These are phyloP conservation scores for Ameiurus melas DNA, from an alignment of 2,113 vertebrate genomes.

Conservation along the genomic window DNA sequence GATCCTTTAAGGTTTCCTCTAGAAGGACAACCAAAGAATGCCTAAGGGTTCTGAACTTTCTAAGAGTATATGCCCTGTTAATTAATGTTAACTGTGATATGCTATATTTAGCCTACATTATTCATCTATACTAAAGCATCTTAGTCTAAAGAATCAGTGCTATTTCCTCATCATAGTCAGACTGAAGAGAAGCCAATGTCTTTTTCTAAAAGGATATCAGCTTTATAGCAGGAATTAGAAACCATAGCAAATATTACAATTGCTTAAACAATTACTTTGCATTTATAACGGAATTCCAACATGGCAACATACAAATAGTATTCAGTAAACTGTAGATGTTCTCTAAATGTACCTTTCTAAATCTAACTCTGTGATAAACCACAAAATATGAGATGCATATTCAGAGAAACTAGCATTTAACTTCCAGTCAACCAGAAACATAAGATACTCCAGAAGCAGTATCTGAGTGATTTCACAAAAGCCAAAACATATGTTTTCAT, in stretches of 20 bases:
- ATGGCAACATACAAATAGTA: not conserved
- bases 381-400: not conserved
- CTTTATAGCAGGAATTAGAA: not conserved
- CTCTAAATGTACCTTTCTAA: not conserved
- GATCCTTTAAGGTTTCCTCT: not conserved
- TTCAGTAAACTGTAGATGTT: not conserved
- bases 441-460: not conserved
- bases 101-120: constrained; percentile 11
- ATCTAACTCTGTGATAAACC: not conserved
- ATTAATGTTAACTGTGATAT: not conserved
- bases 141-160: not conserved
- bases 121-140: not conserved
- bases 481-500: not conserved
- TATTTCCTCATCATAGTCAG: not conserved
- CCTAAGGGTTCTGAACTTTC: not conserved
- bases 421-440: not conserved
- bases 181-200: not conserved
- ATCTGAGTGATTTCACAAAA: not conserved
- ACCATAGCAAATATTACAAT: not conserved
- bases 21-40: not conserved
- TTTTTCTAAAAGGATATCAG: not conserved
- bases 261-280: not conserved
- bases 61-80: not conserved
- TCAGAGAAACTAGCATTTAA: not conserved
- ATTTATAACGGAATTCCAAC: not conserved